Evolutionary conservation across 2,797 vertebrate species (phyloP), one percentile per base, ranked within the genome.

Genomic region (Dallia pectoralis): DNA sequence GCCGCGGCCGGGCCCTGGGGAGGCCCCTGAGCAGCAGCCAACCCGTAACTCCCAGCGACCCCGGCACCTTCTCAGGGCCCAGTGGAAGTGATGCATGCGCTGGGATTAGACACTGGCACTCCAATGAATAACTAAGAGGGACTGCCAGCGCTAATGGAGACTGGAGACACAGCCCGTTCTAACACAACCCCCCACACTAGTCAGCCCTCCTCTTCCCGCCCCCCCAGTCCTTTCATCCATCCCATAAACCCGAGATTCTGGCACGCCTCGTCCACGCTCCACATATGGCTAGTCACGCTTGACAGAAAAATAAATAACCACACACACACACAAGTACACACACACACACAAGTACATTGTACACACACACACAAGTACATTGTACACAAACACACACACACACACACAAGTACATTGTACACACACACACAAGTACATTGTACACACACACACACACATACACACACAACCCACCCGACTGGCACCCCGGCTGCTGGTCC

Each of bases 1-100:
- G 97, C 91, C 94, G 90, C 77, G 86, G 89, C 93, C 89, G 93
- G 93, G 93, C 93, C 93, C 93, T 84, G 6, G 89, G 22, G 27
- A 47, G n/a, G 25, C 40, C 49, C 32, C 47, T 51, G 15, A 32
- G 22, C 18, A 29, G 47, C 47, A 72, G 47, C 51, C 65, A 64
- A 78, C 29, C 67, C 70, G 72, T 7, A 51, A 19, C 30, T 30
- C 65, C 6, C 16, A 30, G 14, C 51, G 76, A 36, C 40, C 16
- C 67, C 18, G 15, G 6, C 6, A 2, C 87, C 18, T 76, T 72
- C 81, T 71, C 27, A 16, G 89, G 89, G 76, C 84, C 89, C 90
- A 18, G 30, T 51, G 71, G 75, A 72, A 81, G 79, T 62, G 63
- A 83, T 86, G 72, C 70, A 63, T 72, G 75, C 66, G 70, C 44